Evolutionary conservation across 2,797 vertebrate species (phyloP).

Genomic region (Hemitrygon akajei): DNA sequence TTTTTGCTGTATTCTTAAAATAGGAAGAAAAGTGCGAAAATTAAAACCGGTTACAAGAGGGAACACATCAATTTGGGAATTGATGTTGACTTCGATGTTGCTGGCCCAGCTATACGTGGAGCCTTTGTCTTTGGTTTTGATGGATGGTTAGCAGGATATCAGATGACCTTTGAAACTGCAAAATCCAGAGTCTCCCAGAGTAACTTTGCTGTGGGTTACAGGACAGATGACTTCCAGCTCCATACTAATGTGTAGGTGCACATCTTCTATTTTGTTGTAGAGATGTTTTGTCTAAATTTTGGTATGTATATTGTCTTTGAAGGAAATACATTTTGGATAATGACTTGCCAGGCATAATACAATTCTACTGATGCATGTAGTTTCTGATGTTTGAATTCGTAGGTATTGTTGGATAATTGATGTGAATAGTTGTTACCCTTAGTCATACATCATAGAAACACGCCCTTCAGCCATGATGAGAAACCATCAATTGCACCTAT

Average conservation of each 20-base stretch:
- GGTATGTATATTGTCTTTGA: neutral
- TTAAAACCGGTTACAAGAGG: constrained; percentile 83
- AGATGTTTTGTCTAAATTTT: neutral
- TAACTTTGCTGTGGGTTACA: constrained; percentile 94
- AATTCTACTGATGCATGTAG: no score
- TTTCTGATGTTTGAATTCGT: neutral
- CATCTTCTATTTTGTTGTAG: neutral
- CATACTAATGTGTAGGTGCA: constrained; percentile 90
- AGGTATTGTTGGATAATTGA: neutral
- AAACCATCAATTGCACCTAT: no score
- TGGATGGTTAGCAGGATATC: constrained; percentile 93
- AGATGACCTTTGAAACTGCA: constrained; percentile 86
- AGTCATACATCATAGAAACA: no score
- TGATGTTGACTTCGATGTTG: constrained; percentile 90
- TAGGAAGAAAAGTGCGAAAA: constrained; percentile 91
- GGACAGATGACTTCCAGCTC: constrained; percentile 94
- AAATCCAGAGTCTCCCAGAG: constrained; percentile 90
- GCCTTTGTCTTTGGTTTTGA: constrained; percentile 82
- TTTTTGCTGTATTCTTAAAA: neutral
- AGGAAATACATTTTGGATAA: neutral
- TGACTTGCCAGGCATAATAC: neutral
- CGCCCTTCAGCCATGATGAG: no score
- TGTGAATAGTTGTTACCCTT: neutral
- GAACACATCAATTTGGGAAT: constrained; percentile 90
- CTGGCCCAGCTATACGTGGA: constrained; percentile 80